Evolutionary conservation across 1,140 invertebrate genomes (phyloP), one percentile per base, ranked within the genome.

Genomic region (Danaus plexippus): DNA sequence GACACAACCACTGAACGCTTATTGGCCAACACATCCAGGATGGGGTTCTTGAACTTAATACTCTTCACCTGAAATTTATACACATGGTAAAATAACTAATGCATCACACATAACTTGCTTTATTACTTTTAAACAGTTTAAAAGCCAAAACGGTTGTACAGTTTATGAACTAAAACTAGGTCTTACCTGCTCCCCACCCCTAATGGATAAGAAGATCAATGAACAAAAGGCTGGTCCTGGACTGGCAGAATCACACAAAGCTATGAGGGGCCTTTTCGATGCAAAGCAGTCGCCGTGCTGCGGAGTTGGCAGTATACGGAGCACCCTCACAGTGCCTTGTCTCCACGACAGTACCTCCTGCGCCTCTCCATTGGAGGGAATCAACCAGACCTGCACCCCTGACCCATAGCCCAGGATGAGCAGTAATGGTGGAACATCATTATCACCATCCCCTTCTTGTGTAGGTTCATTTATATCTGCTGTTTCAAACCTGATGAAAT

Each of bases 11-110:
- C 89, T 3, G 93, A 94, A 45, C 92, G 89, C 59, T 91, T 91
- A 87, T 96, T 97, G 41, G 94, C 94, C 60, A 95, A 77, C 43
- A 99, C 92, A 81, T 97, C 96, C 66, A 94, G 89, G 18, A 99
- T 92, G 8, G 93, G 92, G 80, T 94, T 95, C 79, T 97, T 97
- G 87, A 98, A 99, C 81, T 97, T 96, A 59, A 97, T 94, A 71
- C 91, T 94, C 80, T 96, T 96, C 1, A 94, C 90, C 89, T 92
- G 66, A 51, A 41, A 53, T 22, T 43, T 57, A 47, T 44, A 32
- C 2, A 57, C 8, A 58, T 15, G 15, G 11, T 8, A 9, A 32
- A 41, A 32, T n/a, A 9, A 40, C 13, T 9, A 7, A 41, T 46
- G 22, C 11, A 54, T 11, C 11, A 15, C 22, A 47, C 15, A n/a